phyloP scores from a whole-genome alignment of 1,140 invertebrate species.

The Anadara kagoshimensis region DNA sequence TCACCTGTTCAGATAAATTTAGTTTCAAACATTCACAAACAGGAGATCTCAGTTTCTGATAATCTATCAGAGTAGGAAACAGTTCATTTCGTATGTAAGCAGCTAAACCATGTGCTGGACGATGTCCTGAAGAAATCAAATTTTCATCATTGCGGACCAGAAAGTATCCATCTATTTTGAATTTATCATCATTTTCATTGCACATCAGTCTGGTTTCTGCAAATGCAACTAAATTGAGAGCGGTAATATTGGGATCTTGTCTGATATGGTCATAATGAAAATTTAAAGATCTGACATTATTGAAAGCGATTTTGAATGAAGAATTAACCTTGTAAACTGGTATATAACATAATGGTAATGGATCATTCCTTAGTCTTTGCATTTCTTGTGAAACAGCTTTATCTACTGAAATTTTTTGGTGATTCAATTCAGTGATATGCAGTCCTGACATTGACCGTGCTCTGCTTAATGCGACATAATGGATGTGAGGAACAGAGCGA shows the following conservation, averaged over 20 bases:
- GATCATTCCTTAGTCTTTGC: constrained; percentile 26
- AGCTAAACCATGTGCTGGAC: not conserved
- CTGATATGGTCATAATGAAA: constrained; percentile 13
- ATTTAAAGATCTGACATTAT: constrained; percentile 30
- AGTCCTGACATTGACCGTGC: constrained; percentile 24
- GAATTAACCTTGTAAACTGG: constrained; percentile 6
- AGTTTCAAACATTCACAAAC: not conserved
- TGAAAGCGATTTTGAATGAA: constrained; percentile 21
- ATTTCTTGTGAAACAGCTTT: constrained; percentile 38
- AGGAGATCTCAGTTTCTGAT: not conserved
- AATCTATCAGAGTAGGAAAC: not conserved
- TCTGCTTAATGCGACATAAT: constrained; percentile 42
- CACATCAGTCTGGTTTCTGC: constrained; percentile 17
- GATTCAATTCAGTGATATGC: constrained; percentile 30
- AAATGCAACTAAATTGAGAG: constrained; percentile 22
- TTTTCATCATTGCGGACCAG: too few species aligned
- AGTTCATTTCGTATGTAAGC: not conserved
- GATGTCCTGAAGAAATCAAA: not conserved
- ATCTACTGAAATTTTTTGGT: constrained; percentile 27
- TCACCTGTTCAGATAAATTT: not conserved
- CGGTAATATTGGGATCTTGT: constrained; percentile 14
- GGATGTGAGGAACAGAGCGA: constrained; percentile 24
- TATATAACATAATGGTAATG: not conserved
- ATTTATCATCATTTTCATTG: not conserved
- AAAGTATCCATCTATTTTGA: too few species aligned